phyloP scores from a whole-genome alignment of 2,113 vertebrate species.

The Callopanchax toddi region DNA sequence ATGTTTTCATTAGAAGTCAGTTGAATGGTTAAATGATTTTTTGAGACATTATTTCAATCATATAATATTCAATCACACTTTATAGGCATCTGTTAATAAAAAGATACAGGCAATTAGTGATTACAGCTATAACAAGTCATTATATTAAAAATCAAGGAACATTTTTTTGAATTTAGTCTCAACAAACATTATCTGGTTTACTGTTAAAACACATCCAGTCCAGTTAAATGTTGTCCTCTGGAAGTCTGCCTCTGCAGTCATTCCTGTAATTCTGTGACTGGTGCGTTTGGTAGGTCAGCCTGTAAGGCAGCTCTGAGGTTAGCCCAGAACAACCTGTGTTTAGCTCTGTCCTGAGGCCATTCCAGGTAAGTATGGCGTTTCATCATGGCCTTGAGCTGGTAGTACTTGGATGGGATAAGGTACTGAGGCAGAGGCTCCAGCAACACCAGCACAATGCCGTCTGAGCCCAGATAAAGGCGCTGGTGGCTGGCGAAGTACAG shows the following conservation, averaged over 20 bases:
- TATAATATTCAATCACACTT: too few species aligned
- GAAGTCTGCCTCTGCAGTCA: constrained; percentile 6
- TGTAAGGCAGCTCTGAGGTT: constrained; percentile 85
- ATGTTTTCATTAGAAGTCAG: too few species aligned
- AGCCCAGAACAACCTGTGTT: constrained; percentile 87
- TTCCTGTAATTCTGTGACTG: constrained; percentile 18
- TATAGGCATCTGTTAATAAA: too few species aligned
- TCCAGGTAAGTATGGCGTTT: constrained; percentile 85
- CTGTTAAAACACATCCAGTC: neutral
- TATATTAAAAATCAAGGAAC: too few species aligned
- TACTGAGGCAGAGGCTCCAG: constrained; percentile 87
- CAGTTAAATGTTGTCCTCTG: neutral
- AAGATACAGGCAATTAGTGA: too few species aligned
- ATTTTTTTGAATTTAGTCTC: too few species aligned
- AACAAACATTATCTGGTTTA: too few species aligned
- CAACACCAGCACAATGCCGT: constrained; percentile 86
- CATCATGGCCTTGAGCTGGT: constrained; percentile 89
- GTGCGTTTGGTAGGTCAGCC: constrained; percentile 54
- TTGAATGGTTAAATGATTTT: too few species aligned
- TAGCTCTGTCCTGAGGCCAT: constrained; percentile 87
- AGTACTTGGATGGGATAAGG: constrained; percentile 85
- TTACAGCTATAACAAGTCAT: too few species aligned
- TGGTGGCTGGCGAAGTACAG: constrained; percentile 93
- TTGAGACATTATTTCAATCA: too few species aligned
- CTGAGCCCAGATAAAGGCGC: constrained; percentile 71